A percentile compares a stretch with the other conserved stretches of the same genome.
These are phyloP conservation scores for Drosophila kikkawai DNA, from an alignment of 1,140 invertebrate species.

Conservation along the genomic window DNA sequence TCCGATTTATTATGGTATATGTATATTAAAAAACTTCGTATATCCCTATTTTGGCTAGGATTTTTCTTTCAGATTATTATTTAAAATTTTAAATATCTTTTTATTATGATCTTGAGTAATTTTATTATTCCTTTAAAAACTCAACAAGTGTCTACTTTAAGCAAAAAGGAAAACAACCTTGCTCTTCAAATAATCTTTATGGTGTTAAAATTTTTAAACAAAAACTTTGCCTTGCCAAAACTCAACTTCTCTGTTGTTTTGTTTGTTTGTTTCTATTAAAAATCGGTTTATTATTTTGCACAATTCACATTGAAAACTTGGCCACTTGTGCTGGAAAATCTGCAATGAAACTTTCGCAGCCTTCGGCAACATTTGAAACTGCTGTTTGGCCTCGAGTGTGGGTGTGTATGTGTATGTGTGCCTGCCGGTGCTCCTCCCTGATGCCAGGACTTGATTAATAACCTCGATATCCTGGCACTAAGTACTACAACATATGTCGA, in stretches of 20 bases:
- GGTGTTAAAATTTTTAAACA: background rate
- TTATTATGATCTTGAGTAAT: background rate
- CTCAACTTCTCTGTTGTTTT: background rate
- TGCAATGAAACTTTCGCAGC: background rate
- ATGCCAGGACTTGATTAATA: constrained; percentile 38
- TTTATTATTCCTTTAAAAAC: background rate
- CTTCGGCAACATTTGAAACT: constrained; percentile 10
- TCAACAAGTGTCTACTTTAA: background rate
- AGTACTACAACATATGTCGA: constrained; percentile 36
- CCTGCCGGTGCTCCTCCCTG: background rate
- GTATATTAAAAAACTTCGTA: too few species aligned
- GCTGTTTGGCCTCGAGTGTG: constrained; percentile 21
- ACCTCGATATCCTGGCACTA: constrained; percentile 12
- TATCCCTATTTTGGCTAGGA: too few species aligned
- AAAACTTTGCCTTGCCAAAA: background rate
- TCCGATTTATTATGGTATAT: too few species aligned
- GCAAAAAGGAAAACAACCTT: background rate
- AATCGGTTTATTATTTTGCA: constrained; percentile 1
- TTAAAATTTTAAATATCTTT: too few species aligned
- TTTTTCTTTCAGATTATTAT: too few species aligned
- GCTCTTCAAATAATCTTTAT: background rate
- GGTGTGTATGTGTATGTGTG: background rate
- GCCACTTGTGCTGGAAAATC: background rate
- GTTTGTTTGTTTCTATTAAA: constrained; percentile 1
- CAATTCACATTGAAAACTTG: constrained; percentile 4